Evolutionary conservation across 2,113 vertebrate genomes (phyloP).

Genomic region (Eulacestoma nigropectus): DNA sequence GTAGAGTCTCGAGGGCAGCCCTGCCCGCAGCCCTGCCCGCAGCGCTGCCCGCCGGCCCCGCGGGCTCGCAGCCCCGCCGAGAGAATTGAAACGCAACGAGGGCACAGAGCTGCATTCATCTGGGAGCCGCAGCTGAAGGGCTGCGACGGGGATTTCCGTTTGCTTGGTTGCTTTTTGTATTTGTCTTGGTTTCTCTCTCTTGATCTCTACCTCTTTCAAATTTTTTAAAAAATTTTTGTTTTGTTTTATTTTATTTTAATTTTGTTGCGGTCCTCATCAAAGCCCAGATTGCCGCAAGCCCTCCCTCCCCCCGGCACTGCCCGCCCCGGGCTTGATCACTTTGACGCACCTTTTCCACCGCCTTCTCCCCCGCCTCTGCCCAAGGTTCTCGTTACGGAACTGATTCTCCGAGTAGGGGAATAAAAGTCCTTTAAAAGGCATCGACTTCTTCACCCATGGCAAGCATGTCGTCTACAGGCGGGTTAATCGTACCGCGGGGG

Average conservation of each 20-base stretch:
- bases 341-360: not conserved
- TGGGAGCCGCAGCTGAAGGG: not conserved
- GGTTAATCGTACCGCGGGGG: not conserved
- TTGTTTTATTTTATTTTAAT: no score
- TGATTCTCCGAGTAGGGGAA: not conserved
- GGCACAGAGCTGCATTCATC: not conserved
- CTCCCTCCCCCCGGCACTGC: not conserved
- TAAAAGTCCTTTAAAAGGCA: not conserved
- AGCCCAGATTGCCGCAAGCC: not conserved
- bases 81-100: not conserved
- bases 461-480: not conserved
- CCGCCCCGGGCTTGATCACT: not conserved
- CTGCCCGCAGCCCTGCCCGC: not conserved
- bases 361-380: not conserved
- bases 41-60: not conserved
- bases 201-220: accelerated
- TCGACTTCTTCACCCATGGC: not conserved
- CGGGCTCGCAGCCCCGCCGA: not conserved
- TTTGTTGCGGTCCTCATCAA: not conserved
- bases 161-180: not conserved
- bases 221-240: no score
- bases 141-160: not conserved
- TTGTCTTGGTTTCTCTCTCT: not conserved
- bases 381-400: not conserved
- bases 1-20: not conserved